Evolutionary conservation across 2,797 vertebrate genomes (phyloP), one percentile per base, ranked within the genome.

Genomic region (Benthosema pterotum): DNA sequence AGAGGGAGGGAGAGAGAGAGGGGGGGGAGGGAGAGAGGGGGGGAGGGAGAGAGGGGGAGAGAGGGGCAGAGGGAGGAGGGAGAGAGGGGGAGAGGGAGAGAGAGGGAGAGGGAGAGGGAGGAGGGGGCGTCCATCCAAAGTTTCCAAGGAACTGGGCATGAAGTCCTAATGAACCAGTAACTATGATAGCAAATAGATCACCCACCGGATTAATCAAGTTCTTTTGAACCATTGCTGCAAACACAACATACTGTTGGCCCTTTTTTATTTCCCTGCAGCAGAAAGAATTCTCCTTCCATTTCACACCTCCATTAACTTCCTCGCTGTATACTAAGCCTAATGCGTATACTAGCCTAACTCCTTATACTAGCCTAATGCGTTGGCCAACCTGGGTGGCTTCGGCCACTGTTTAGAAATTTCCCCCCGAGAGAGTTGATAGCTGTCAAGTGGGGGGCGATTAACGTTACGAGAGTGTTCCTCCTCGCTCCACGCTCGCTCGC

Each of bases 391-490:
- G 78, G 86, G 86, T 87, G 84, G 84, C 69, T 69, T 38, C 70
- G 19, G 28, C 49, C 28, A 58, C 64, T 84, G 71, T 84, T 80
- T 80, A 58, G 75, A 82, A 38, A 85, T 82, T n/a, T n/a, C n/a
- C n/a, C n/a, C 80, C 67, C 68, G 62, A 25, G 43, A 38, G 52
- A 54, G 71, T 63, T 72, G 79, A 69, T 68, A 77, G 71, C 70
- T 78, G 75, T 68, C 78, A 78, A 84, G 84, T 65, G 78, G 78
- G n/a, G 77, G 78, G 54, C 82, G 84, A 86, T 88, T 87, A 79
- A 78, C 74, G 77, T 79, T 81, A 86, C 53, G 75, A 82, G 74
- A 74, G 58, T 58, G 62, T 42, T 64, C 67, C 65, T n/a, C n/a
- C n/a, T n/a, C n/a, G n/a, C n/a, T n/a, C n/a, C n/a, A n/a, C n/a